Conservation (phyloP, 2,113 vertebrate genomes). For the Nyctibius bracteatus region DNA sequence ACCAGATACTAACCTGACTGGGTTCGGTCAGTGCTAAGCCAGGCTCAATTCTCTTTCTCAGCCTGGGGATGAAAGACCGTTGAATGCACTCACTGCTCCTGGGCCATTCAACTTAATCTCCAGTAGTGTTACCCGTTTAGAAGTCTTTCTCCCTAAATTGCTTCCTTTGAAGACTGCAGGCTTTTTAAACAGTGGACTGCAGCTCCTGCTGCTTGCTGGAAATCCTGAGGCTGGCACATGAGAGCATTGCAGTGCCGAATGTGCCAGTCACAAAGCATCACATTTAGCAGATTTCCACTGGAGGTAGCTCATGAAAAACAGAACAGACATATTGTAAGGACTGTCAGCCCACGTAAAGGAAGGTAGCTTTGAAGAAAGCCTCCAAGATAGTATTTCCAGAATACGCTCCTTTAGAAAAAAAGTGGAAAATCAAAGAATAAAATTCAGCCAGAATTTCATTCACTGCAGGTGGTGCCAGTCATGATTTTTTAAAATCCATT, state of each 20-base stretch:
- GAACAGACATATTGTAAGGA: neutral
- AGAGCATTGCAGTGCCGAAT: neutral
- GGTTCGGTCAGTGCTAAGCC: neutral
- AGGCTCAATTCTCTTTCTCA: neutral
- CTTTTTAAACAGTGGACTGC: neutral
- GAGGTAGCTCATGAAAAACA: neutral
- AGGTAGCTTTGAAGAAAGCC: neutral
- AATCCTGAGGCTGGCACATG: neutral
- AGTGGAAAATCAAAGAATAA: neutral
- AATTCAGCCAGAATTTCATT: neutral
- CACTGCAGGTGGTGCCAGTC: neutral
- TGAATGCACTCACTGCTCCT: neutral
- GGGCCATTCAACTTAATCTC: neutral
- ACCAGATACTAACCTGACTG: neutral
- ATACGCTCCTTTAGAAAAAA: neutral
- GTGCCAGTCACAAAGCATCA: neutral
- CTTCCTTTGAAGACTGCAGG: constrained; percentile 11
- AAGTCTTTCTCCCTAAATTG: neutral
- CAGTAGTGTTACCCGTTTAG: neutral
- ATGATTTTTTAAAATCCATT: neutral
- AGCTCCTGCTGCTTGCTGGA: constrained; percentile 32
- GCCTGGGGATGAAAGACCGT: neutral
- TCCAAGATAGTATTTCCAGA: neutral
- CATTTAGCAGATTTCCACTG: neutral
- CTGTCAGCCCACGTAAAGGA: neutral